Evolutionary conservation across 1,140 invertebrate genomes (phyloP), one percentile per base, ranked within the genome.

Genomic region (Drosophila simulans): DNA sequence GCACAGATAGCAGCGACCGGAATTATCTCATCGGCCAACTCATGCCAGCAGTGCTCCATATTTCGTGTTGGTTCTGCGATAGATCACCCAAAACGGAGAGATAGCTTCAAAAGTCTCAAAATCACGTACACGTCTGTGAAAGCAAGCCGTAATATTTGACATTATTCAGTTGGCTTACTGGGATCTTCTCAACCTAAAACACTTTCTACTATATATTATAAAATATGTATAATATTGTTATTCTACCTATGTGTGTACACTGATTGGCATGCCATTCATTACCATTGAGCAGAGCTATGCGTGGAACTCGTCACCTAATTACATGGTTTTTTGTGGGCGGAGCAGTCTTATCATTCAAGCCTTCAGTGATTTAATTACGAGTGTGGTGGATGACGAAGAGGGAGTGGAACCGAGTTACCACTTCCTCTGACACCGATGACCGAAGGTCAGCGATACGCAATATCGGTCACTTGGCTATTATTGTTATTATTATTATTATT

Each of bases 351-450:
- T 70, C 64, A n/a, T 49, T 5, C 22, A 20, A 56, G 27, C 64
- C 69, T 45, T 65, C 55, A 59, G 59, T 76, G 82, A 88, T 88
- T 86, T 86, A 86, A 86, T 86, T 82, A 79, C 48, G 78, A 77
- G 72, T 62, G 58, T 40, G 15, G 27, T 17, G 64, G 10, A 12
- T 13, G 11, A 42, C 40, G 12, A 34, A 1, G 25, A 17, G 43
- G 7, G 17, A 22, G 17, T 10, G 15, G 27, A 20, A 22, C 20
- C 5, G 20, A 37, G 48, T 27, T 13, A 15, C 15, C 17, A 66
- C 43, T 48, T 34, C 35, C 15, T 17, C n/a, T 17, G 35, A 34
- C 35, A 22, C 13, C 35, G n/a, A 31, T 17, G 43, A 17, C 17
- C 45, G 43, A 70, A 70, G 66, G 66, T 70, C 68, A 70, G 3